Evolutionary conservation across 1,140 invertebrate genomes (phyloP), one percentile per base, ranked within the genome.

Genomic region (Heliconius hermathena): DNA sequence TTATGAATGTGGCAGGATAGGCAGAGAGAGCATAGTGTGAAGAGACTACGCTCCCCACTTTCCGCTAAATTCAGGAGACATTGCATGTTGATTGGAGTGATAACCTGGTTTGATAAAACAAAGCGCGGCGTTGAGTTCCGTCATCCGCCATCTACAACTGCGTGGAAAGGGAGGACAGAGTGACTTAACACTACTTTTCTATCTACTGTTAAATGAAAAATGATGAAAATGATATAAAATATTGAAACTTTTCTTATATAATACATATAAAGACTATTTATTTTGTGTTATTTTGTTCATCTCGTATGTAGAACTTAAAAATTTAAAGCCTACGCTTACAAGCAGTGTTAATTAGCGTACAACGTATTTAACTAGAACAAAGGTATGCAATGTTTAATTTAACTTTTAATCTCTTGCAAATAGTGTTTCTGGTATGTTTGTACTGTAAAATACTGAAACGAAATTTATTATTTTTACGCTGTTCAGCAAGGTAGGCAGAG

Each of bases 321-420:
- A 54, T 54, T 54, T 54, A 54, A 54, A 54, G 20, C 52, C 1
- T 1, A 13, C 8, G 52, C 52, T 54, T 54, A 54, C 52, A 54
- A 54, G 52, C 52, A 54, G 52, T 54, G 52, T 54, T 54, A 54
- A 54, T 54, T 54, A 54, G 52, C 52, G 52, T 54, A 54, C 52
- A 54, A n/a, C 52, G 52, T 54, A 54, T 54, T 54, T 54, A 54
- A 54, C 52, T 54, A 54, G 52, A 54, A 54, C 52, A 54, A 54
- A 54, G 52, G 52, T 54, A 54, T 54, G 52, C 52, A 54, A 54
- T 54, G 52, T 54, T 54, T 54, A 54, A 54, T 54, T 54, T 54
- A 54, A 54, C 52, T 54, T 54, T 54, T 54, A 54, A 54, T 54
- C 52, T 54, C 52, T 54, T 54, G 52, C 52, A 54, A 54, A 54